Evolutionary conservation across 2,113 vertebrate species (phyloP).

Genomic region (Bolborhynchus lineola): DNA sequence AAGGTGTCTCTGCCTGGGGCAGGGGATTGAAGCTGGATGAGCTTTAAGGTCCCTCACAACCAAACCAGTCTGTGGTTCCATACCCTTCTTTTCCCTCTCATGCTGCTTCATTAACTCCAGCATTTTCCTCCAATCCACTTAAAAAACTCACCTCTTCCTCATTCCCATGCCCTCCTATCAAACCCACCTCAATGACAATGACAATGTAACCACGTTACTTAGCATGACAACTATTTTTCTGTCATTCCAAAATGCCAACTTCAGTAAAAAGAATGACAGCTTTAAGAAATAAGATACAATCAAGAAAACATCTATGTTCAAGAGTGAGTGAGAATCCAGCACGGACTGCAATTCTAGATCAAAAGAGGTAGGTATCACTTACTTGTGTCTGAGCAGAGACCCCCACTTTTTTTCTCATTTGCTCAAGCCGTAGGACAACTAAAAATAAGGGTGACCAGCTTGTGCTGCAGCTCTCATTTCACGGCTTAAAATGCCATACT

Average conservation of each 20-base stretch:
- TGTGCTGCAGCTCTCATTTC: constrained; percentile 35
- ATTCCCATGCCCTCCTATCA: background rate
- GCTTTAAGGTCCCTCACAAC: background rate
- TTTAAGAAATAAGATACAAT: background rate
- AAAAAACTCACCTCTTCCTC: background rate
- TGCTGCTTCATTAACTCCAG: background rate
- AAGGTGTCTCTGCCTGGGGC: background rate
- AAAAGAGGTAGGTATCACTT: background rate
- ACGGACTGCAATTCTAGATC: background rate
- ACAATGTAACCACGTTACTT: background rate
- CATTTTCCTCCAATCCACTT: background rate
- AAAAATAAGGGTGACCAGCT: background rate
- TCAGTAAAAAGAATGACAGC: background rate
- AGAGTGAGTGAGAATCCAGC: background rate
- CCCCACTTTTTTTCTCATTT: background rate
- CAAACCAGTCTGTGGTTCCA: background rate
- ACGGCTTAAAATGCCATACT: background rate
- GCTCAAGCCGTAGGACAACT: background rate
- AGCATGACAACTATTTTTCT: background rate
- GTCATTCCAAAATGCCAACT: background rate
- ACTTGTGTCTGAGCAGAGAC: background rate
- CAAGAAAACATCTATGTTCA: background rate
- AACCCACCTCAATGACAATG: background rate
- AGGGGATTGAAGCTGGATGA: background rate
- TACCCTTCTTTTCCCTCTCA: background rate